phyloP scores from a whole-genome alignment of 2,113 vertebrate species.

The Syrrhaptes paradoxus region DNA sequence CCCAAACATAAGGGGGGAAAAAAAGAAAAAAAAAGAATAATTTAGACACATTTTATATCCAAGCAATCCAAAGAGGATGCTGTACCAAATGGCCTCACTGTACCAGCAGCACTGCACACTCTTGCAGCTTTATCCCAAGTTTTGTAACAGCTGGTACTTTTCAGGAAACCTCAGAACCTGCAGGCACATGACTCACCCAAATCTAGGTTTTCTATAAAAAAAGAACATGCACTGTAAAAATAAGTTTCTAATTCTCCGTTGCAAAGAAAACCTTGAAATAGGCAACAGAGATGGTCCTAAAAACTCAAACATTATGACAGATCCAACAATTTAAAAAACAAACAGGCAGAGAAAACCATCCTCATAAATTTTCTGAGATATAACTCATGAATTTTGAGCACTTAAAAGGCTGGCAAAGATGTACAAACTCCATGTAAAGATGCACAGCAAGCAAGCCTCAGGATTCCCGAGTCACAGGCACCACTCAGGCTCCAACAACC shows the following conservation, averaged over 20 bases:
- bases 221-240: not conserved
- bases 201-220: not conserved
- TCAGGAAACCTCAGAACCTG: not conserved
- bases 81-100: not conserved
- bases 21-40: not conserved
- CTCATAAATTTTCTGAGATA: not conserved
- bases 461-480: not conserved
- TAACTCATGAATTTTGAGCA: not conserved
- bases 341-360: fast-evolving
- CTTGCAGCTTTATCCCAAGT: not conserved
- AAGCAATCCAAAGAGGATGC: not conserved
- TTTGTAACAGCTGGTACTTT: not conserved
- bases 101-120: not conserved
- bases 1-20: not conserved
- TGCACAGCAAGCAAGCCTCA: not conserved
- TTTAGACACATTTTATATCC: not conserved
- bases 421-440: not conserved
- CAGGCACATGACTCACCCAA: not conserved
- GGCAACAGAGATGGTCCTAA: not conserved
- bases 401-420: not conserved
- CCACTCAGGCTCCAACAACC: not conserved
- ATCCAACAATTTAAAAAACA: not conserved
- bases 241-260: not conserved
- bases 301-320: not conserved
- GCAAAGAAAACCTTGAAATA: not conserved